Conservation (phyloP, 2,797 vertebrate species). For the Oophaga sylvatica region DNA sequence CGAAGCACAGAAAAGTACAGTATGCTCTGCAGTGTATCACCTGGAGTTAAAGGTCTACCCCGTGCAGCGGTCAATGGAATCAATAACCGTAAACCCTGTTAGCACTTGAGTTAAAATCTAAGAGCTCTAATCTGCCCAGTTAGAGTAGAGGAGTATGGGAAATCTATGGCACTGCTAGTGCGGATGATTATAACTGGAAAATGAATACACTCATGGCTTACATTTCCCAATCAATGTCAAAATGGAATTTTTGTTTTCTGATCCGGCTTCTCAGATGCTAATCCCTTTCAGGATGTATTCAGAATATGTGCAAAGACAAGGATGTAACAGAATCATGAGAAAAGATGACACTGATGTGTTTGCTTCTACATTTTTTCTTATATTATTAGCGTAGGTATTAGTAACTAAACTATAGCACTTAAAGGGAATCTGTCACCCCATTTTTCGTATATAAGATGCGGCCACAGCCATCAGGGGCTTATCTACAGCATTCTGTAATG, state of each 20-base stretch:
- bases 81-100: slow-evolving; percentile 35
- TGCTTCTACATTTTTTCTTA: not conserved
- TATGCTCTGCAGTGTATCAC: slow-evolving; percentile 14
- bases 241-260: slow-evolving; percentile 40
- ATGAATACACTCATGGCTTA: slow-evolving; percentile 46
- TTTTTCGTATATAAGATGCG: too few species aligned
- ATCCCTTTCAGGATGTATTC: slow-evolving; percentile 21
- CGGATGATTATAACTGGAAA: slow-evolving; percentile 43
- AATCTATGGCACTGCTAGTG: slow-evolving; percentile 29
- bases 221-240: slow-evolving; percentile 39
- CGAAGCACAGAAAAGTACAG: slow-evolving; percentile 6
- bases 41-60: slow-evolving; percentile 30
- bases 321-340: not conserved
- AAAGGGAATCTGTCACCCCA: too few species aligned
- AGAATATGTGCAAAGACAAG: not conserved
- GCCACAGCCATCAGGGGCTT: too few species aligned
- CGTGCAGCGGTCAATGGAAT: slow-evolving; percentile 35
- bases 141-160: slow-evolving; percentile 42
- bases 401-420: not conserved
- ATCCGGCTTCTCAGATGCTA: slow-evolving; percentile 16
- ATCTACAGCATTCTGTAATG: too few species aligned
- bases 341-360: not conserved
- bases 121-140: slow-evolving; percentile 39
- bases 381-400: not conserved
- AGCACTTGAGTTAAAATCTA: slow-evolving; percentile 31